Conservation (phyloP, 64 coral and sea anemone species). For the Exaiptasia diaphana region DNA sequence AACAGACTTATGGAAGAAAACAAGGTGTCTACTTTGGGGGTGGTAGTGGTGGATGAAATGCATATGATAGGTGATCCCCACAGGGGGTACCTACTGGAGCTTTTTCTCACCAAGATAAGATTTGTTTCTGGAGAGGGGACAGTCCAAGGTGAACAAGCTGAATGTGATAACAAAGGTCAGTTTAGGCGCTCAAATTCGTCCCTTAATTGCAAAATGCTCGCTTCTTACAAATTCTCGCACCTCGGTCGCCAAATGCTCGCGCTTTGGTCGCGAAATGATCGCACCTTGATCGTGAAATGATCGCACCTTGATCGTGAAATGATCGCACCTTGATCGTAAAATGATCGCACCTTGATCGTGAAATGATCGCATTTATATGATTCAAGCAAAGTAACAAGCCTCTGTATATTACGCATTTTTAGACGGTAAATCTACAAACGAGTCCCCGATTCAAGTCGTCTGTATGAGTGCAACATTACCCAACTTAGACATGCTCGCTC, state of each 20-base stretch:
- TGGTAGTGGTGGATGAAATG: conserved; percentile 89
- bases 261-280: no score
- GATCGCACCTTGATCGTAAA: no score
- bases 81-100: conserved; percentile 85
- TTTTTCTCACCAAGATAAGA: conserved; percentile 85
- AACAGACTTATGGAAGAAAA: conserved; percentile 89
- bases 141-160: neutral
- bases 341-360: no score
- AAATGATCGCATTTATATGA: no score
- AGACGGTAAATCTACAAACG: neutral
- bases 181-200: no score
- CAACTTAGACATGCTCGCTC: conserved; percentile 82
- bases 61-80: conserved; percentile 89
- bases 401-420: neutral
- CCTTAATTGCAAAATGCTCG: no score
- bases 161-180: no score
- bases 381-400: no score
- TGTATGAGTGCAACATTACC: conserved; percentile 98
- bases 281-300: no score
- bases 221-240: no score
- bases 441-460: conserved; percentile 77
- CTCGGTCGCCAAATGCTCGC: no score
- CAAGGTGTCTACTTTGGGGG: conserved; percentile 66
- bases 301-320: no score
- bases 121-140: conserved; percentile 47